A percentile compares a stretch with the other conserved stretches of the same genome.
phyloP scores from a whole-genome alignment of 2,797 vertebrate genomes.

The Cynopterus sphinx region DNA sequence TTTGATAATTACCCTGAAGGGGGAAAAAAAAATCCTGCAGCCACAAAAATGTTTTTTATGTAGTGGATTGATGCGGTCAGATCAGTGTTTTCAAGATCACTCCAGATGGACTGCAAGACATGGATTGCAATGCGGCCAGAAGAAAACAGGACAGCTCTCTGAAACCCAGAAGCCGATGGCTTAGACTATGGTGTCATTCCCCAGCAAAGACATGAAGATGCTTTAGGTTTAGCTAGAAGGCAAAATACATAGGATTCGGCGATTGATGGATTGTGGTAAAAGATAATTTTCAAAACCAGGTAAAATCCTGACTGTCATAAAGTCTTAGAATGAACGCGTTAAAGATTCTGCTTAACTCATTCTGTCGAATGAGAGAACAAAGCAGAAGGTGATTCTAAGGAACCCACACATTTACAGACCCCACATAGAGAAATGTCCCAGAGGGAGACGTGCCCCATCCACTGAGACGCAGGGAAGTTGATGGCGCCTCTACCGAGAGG shows the following conservation, averaged over 20 bases:
- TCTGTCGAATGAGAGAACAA: not conserved
- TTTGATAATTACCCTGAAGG: not conserved
- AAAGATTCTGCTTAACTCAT: not conserved
- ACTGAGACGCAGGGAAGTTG: no score
- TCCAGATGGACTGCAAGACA: not conserved
- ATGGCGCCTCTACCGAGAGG: not conserved
- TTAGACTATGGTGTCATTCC: not conserved
- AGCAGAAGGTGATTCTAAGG: not conserved
- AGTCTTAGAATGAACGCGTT: not conserved
- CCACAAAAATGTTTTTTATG: not conserved
- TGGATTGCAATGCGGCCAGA: not conserved
- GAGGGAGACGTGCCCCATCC: not conserved
- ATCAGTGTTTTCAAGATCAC: not conserved
- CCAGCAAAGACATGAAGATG: not conserved
- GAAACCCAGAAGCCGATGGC: not conserved
- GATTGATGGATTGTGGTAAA: not conserved
- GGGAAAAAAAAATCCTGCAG: not conserved
- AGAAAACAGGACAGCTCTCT: not conserved
- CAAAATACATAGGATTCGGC: not conserved
- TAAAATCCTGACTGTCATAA: not conserved
- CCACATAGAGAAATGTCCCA: not conserved
- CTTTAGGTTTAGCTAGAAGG: not conserved
- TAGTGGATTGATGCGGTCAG: not conserved
- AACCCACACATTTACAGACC: no score
- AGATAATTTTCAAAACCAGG: not conserved